A percentile compares a stretch with the other conserved stretches of the same genome.
These are phyloP conservation scores for Bradypodion pumilum DNA, from an alignment of 2,797 vertebrate species.

Conservation along the genomic window DNA sequence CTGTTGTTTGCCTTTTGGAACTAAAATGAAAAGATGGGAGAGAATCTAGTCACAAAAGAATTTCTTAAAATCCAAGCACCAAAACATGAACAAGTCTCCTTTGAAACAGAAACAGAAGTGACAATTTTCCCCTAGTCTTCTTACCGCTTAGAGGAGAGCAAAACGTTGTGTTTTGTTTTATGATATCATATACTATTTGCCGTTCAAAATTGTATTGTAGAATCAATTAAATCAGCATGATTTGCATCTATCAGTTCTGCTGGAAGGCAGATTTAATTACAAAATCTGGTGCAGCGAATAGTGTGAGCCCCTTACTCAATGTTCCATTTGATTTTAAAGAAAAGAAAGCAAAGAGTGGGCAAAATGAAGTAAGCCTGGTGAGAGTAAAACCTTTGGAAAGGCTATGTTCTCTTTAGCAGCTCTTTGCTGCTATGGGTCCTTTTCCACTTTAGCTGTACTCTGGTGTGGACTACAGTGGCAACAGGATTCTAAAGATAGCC, in stretches of 20 bases:
- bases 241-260: neutral
- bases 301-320: neutral
- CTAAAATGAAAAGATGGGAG: neutral
- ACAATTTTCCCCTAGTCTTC: neutral
- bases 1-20: neutral
- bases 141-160: neutral
- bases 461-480: slow-evolving; percentile 24
- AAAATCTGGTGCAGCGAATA: neutral
- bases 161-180: neutral
- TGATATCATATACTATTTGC: neutral
- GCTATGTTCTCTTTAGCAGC: slow-evolving; percentile 27
- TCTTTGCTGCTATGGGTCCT: neutral
- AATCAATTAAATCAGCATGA: neutral
- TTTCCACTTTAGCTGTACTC: neutral
- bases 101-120: neutral
- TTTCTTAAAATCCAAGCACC: neutral
- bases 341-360: slow-evolving; percentile 45
- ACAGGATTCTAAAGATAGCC: slow-evolving; percentile 30
- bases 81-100: neutral
- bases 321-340: neutral
- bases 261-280: neutral
- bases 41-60: neutral
- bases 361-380: slow-evolving; percentile 41
- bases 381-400: slow-evolving; percentile 43
- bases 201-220: neutral